Conservation (phyloP, 2,888 invertebrate genomes). For the Cenopis cana region DNA sequence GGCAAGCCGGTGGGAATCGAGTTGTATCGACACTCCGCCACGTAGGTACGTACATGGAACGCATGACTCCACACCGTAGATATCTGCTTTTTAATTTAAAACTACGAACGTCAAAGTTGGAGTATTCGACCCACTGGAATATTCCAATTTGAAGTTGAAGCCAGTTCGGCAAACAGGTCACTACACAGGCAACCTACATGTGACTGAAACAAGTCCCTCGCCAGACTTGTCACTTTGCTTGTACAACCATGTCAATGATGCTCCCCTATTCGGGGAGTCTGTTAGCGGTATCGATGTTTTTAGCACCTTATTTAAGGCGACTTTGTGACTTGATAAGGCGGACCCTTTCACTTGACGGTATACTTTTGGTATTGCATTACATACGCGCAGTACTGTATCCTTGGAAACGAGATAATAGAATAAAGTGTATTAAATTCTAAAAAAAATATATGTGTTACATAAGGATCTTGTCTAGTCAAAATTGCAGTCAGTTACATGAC, state of each 20-base stretch:
- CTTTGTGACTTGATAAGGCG: too few species aligned
- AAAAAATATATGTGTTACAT: too few species aligned
- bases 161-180: slow-evolving; percentile 15
- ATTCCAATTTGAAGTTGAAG: slow-evolving; percentile 41
- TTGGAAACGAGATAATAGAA: too few species aligned
- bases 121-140: slow-evolving; percentile 40
- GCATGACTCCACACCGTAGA: neutral
- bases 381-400: neutral
- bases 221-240: slow-evolving; percentile 10
- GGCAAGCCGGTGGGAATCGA: too few species aligned
- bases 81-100: slow-evolving; percentile 19
- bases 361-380: neutral
- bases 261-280: slow-evolving; percentile 10
- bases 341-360: too few species aligned
- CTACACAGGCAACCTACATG: slow-evolving; percentile 14
- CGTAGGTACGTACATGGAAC: neutral
- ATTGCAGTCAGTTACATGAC: too few species aligned
- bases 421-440: too few species aligned
- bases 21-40: too few species aligned
- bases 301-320: neutral
- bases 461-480: too few species aligned
- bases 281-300: slow-evolving; percentile 15
- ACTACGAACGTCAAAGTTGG: slow-evolving; percentile 32
- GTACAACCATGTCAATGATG: slow-evolving; percentile 11
- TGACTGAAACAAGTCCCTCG: slow-evolving; percentile 27